A percentile compares a stretch with the other conserved stretches of the same genome.
These are phyloP conservation scores for Drosophila neonasuta DNA, from an alignment of 2,888 invertebrate species.

Conservation along the genomic window DNA sequence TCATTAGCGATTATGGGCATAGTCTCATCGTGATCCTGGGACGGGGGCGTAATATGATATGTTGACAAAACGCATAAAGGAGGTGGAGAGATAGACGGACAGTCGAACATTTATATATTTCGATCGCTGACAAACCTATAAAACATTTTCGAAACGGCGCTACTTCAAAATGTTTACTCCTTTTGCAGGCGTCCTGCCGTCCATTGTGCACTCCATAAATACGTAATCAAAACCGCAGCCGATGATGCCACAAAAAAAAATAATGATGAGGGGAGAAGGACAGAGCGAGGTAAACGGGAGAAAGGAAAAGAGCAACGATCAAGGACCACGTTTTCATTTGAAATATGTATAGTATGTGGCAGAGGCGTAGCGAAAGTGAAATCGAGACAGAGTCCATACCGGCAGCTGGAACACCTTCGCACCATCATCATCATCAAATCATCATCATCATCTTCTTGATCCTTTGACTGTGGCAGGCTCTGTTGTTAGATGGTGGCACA, in stretches of 20 bases:
- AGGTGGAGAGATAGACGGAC: constrained; percentile 21
- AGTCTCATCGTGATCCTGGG: constrained; percentile 15
- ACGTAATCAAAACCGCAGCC: constrained; percentile 74
- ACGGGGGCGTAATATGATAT: constrained; percentile 68
- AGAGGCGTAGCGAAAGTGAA: constrained; percentile 77
- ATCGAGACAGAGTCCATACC: constrained; percentile 66
- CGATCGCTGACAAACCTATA: constrained; percentile 73
- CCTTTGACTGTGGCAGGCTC: constrained; percentile 3
- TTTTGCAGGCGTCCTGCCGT: constrained; percentile 47
- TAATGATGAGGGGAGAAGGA: constrained; percentile 28
- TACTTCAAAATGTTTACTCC: constrained; percentile 78
- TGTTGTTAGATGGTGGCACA: constrained; percentile 67
- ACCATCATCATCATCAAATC: constrained; percentile 41
- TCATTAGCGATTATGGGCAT: constrained; percentile 72
- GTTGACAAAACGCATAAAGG: constrained; percentile 71
- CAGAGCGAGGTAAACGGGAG: constrained; percentile 5
- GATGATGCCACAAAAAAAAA: constrained; percentile 45
- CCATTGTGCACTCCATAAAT: constrained; percentile 61
- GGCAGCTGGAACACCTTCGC: constrained; percentile 77
- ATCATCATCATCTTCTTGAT: constrained; percentile 4
- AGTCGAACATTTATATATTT: constrained; percentile 20
- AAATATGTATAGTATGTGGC: constrained; percentile 53
- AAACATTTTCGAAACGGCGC: constrained; percentile 70
- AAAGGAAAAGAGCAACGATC: constrained; percentile 32
- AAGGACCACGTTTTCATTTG: constrained; percentile 65